Conservation (phyloP, 2,888 invertebrate species). For the Lathronympha strigana region DNA sequence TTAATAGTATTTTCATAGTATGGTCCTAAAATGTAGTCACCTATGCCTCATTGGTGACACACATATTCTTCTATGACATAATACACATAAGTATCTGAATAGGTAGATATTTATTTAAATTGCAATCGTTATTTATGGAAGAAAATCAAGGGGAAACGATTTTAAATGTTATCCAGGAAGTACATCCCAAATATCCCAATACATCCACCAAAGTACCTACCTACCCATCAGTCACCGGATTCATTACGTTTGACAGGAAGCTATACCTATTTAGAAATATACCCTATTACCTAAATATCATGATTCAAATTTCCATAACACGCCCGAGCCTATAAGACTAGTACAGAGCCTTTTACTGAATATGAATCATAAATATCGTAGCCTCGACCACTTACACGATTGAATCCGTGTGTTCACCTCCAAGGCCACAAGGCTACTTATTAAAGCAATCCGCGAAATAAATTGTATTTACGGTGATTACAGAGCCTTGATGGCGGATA, state of each 20-base stretch:
- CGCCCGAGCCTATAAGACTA: background rate
- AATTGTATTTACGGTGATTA: conserved; percentile 52
- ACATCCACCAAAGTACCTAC: no score
- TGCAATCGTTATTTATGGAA: no score
- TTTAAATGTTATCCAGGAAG: no score
- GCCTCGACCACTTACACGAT: conserved; percentile 26
- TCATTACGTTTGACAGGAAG: background rate
- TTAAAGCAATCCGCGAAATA: conserved; percentile 53
- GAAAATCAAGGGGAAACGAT: no score
- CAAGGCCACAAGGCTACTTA: conserved; percentile 65
- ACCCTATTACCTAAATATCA: background rate
- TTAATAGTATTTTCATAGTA: no score
- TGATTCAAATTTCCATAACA: background rate
- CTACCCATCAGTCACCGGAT: background rate
- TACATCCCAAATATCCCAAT: no score
- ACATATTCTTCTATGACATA: no score
- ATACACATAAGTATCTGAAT: no score
- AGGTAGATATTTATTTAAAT: no score
- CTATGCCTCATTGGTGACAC: no score
- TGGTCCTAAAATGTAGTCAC: no score
- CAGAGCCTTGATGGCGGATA: conserved; percentile 42
- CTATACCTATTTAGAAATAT: background rate
- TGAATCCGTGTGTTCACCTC: conserved; percentile 58
- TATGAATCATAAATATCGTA: conserved; percentile 19
- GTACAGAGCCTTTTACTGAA: conserved; percentile 10